Evolutionary conservation across 1,140 invertebrate genomes (phyloP).

Genomic region (Cecropterus lyciades): DNA sequence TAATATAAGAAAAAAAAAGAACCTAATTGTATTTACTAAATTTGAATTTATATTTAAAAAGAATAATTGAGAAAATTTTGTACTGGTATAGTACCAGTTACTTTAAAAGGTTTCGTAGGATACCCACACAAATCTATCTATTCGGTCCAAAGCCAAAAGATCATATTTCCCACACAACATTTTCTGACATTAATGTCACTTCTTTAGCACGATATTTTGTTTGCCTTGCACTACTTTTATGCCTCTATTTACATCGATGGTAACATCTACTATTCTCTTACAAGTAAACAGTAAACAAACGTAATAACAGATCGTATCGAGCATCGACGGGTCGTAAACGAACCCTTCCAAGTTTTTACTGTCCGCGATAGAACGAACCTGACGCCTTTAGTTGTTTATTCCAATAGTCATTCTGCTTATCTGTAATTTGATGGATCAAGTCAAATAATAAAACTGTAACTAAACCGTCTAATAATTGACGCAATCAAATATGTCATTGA

Average conservation of each 20-base stretch:
- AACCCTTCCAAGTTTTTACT: conserved; percentile 31
- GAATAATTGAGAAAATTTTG: too few species aligned
- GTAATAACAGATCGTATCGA: conserved; percentile 31
- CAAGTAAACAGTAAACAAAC: conserved; percentile 24
- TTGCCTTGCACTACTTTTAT: conserved; percentile 17
- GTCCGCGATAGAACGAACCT: conserved; percentile 25
- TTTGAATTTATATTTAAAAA: too few species aligned
- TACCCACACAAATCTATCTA: too few species aligned
- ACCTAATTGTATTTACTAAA: too few species aligned
- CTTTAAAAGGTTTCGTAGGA: too few species aligned
- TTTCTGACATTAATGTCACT: too few species aligned
- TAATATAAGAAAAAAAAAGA: too few species aligned
- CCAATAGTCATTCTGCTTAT: conserved; percentile 14
- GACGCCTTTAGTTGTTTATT: conserved; percentile 11
- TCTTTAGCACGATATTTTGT: conserved; percentile 1
- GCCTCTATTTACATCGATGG: conserved; percentile 24
- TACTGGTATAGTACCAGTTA: too few species aligned
- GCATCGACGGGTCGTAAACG: conserved; percentile 20
- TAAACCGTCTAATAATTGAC: not conserved
- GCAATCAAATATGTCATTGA: not conserved
- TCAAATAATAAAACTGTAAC: not conserved
- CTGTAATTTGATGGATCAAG: conserved; percentile 12
- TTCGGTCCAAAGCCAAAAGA: too few species aligned
- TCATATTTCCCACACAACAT: too few species aligned
- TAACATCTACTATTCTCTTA: conserved; percentile 22